Base-by-base conservation (phyloP, 2,888 invertebrate genomes). In the Papilio elwesi region DNA sequence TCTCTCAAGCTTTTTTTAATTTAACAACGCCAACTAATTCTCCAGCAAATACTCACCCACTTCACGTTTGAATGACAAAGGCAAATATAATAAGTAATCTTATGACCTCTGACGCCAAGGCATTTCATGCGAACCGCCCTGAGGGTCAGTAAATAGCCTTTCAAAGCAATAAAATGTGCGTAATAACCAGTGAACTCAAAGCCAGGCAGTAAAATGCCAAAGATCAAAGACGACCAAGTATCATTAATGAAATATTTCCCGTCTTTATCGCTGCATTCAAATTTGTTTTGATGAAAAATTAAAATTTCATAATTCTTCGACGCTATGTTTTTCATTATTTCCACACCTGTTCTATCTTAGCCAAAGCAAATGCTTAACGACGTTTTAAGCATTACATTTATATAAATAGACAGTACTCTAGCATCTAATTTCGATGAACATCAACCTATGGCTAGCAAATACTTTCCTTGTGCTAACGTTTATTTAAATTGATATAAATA, bases 171-270 rank as follows among this genome's bases (percentile, higher is more conserved):
- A 69, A 73, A 69, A 68, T 13, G 68, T 15, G 57, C 68, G 55
- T 73, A n/a, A 65, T 69, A 69, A 64, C 64, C 73, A 59, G 69
- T 69, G 62, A 43, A 73, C 68, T 73, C 38, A 47, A 57, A 49
- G 38, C 16, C 65, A 36, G 73, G 65, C 59, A 55, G 49, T 68
- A 57, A 69, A 68, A 15, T 64, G 16, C 55, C 64, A 55, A 38
- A 49, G 16, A 69, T 15, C 26, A 4, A 26, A 3, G 12, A 68
- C 55, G 49, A 68, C 38, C 16, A 55, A 8, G 52, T 16, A 57
- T 68, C 55, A 63, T 64, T 53, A 55, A 38, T 36, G 48, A 36
- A 64, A 68, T 47, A 15, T 38, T 59, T 52, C 43, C 63, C 43
- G 16, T 69, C 51, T 13, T 38, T 15, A 51, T 52, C 12, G 69